Base-by-base conservation (phyloP, 1,140 invertebrate genomes). In the Anagrus nilaparvatae region DNA sequence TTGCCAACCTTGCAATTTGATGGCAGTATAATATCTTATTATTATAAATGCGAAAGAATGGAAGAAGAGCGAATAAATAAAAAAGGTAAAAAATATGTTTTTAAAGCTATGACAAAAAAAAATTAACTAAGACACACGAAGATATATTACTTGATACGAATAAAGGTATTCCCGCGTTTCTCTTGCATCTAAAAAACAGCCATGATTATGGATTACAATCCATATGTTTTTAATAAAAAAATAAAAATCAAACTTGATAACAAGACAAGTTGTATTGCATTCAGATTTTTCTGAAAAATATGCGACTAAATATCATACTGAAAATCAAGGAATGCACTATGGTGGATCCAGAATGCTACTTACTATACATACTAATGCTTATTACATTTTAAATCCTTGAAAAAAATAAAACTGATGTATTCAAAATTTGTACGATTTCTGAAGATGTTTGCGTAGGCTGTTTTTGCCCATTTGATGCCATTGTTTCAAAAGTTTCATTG, bases 21-120 rank as follows among this genome's bases (percentile, higher is more conserved):
- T 32, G 20, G 31, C 23, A 32, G 36, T 43, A 18, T 13, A 21
- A 13, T 7, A 36, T 24, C 21, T 24, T 36, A 36, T 36, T 21
- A 24, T 24, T 36, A 20, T 14, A 36, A 36, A 24, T 36, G 19
- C 8, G 13, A 14, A 14, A 14, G 34, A 21, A 20, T 19, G 17
- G 34, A 36, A 12, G 34, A 24, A 6, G 21, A 36, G 21, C 18
- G 34, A 23, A 19, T 24, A 13, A 23, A 36, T 21, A 36, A 36
- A 36, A 24, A 36, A 4, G 21, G 21, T 21, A 12, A 36, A 24
- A 36, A 36, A 14, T 21, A 36, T 36, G n/a, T 6, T 14, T 21
- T 36, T 13, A 36, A n/a, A n/a, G 34, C 19, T 5, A 36, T 36
- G 34, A 2, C 20, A 13, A 20, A 36, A 14, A 18, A 35, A 36